phyloP scores from a whole-genome alignment of 2,888 invertebrate genomes.

The Lasioglossum marginatum region DNA sequence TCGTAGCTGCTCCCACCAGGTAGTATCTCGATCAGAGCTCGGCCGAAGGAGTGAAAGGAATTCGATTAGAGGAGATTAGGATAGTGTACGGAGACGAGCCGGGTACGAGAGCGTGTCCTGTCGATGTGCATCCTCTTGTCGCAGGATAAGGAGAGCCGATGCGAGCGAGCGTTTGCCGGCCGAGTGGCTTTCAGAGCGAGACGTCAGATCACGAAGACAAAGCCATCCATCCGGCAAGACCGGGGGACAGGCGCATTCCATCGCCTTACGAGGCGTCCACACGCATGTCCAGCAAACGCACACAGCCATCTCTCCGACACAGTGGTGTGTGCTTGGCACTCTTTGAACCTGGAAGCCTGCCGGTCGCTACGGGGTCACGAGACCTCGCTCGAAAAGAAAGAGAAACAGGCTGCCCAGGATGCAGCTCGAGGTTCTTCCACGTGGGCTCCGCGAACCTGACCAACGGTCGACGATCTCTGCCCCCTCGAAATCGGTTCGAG shows the following conservation, averaged over 20 bases:
- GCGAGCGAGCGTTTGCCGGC: constrained; percentile 39
- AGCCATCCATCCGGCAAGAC: constrained; percentile 77
- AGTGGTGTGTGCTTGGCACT: constrained; percentile 18
- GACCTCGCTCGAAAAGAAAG: constrained; percentile 73
- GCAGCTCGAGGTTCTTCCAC: constrained; percentile 44
- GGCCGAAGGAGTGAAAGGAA: constrained; percentile 47
- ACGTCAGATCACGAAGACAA: constrained; percentile 80
- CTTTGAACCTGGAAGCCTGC: constrained; percentile 68
- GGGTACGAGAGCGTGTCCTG: constrained; percentile 23
- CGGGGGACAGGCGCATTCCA: constrained; percentile 77
- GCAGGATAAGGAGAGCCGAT: constrained; percentile 38
- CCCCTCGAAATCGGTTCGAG: constrained; percentile 52
- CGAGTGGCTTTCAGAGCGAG: constrained; percentile 64
- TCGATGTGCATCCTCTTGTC: constrained; percentile 52
- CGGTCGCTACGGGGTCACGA: constrained; percentile 74
- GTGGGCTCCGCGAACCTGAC: constrained; percentile 48
- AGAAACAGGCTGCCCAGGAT: constrained; percentile 54
- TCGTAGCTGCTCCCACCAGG: constrained; percentile 20
- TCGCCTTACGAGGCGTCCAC: constrained; percentile 77
- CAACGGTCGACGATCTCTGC: constrained; percentile 56
- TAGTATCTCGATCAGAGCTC: constrained; percentile 40
- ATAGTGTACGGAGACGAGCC: constrained; percentile 17
- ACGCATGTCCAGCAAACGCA: constrained; percentile 60
- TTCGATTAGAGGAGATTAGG: constrained; percentile 69
- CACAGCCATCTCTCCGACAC: constrained; percentile 22